These are phyloP conservation scores for Oncorhynchus masou DNA, from an alignment of 2,113 vertebrate genomes.

Conservation along the genomic window DNA sequence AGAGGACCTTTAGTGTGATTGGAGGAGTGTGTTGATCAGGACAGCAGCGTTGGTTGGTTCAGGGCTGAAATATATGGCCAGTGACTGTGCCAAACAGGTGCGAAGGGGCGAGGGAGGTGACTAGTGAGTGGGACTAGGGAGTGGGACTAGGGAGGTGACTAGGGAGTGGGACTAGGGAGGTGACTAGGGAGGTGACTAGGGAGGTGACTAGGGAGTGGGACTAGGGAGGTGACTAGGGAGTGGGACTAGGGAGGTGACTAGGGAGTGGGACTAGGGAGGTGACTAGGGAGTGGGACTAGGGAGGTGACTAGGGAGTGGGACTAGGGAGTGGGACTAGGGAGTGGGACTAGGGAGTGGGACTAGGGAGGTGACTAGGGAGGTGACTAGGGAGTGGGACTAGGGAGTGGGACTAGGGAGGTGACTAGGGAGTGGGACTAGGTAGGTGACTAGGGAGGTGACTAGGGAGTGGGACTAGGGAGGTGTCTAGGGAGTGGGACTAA, in stretches of 20 bases:
- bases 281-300: not conserved
- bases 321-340: too few species aligned
- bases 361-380: too few species aligned
- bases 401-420: too few species aligned
- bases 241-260: not conserved
- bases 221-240: not conserved
- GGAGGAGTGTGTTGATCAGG: not conserved
- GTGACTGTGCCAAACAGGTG: not conserved
- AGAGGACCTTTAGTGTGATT: slow-evolving; percentile 3
- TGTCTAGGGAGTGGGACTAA: not conserved
- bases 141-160: not conserved
- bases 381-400: not conserved
- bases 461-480: not conserved
- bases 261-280: not conserved
- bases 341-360: not conserved
- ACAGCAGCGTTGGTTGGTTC: not conserved
- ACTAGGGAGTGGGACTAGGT: not conserved
- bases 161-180: not conserved
- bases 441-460: not conserved
- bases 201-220: not conserved
- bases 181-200: too few species aligned
- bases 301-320: not conserved
- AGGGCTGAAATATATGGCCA: not conserved
- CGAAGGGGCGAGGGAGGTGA: too few species aligned
- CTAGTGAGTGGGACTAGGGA: not conserved